phyloP scores from a whole-genome alignment of 1,140 invertebrate genomes.

The fruit fly (Drosophila melanogaster) region Release_6_plus_ISO1_MT NC_004354.4:15741001-15741500 shows the following conservation, averaged over 20 bases:
- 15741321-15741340: conserved; percentile 4
- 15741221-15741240: conserved; percentile 5
- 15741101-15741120: conserved; percentile 12
- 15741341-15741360: conserved; percentile 33
- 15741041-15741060: not conserved
- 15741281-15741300: too few species aligned
- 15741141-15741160: not conserved
- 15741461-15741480: conserved; percentile 8
- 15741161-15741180: not conserved
- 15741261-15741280: too few species aligned
- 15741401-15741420: conserved; percentile 40
- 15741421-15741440: conserved; percentile 49
- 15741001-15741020: too few species aligned
- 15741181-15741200: conserved; percentile 19
- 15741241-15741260: not conserved
- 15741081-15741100: conserved; percentile 25
- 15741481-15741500: conserved; percentile 36
- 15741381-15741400: conserved; percentile 35
- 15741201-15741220: conserved; percentile 18
- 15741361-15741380: conserved; percentile 50
- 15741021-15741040: not conserved
- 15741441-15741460: conserved; percentile 47
- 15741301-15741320: too few species aligned
- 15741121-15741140: conserved; percentile 27
- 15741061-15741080: not conserved